Evolutionary conservation across 2,113 vertebrate species (phyloP).

Genomic region (Mola mola): DNA sequence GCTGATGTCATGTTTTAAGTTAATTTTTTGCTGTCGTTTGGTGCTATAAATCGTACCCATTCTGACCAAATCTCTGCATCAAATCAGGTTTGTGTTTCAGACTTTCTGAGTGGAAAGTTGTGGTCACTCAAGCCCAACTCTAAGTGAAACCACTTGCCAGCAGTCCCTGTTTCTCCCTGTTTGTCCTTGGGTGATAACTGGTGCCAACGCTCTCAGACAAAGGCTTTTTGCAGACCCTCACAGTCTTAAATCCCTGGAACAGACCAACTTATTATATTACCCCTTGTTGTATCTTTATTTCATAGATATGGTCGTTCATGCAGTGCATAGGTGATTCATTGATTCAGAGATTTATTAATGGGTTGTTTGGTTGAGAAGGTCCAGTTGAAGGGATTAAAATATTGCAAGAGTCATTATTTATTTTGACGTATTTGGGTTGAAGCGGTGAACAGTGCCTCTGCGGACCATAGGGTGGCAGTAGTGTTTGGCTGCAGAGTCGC

Average conservation of each 20-base stretch:
- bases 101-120: conserved; percentile 6
- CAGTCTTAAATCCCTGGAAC: conserved; percentile 45
- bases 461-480: too few species aligned
- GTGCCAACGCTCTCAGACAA: conserved; percentile 30
- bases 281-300: too few species aligned
- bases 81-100: not conserved
- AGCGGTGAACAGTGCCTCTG: too few species aligned
- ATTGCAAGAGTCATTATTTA: too few species aligned
- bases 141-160: conserved; percentile 19
- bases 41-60: not conserved
- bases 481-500: too few species aligned
- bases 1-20: conserved; percentile 3
- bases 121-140: conserved; percentile 1
- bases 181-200: conserved; percentile 6
- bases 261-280: conserved; percentile 33
- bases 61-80: conserved; percentile 4
- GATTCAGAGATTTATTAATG: too few species aligned
- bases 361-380: too few species aligned
- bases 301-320: too few species aligned
- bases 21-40: not conserved
- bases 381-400: too few species aligned
- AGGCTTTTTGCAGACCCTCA: conserved; percentile 25
- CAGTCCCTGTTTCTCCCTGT: conserved; percentile 10
- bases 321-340: too few species aligned
- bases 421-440: too few species aligned